Conservation (phyloP, 2,888 invertebrate species). For the Rhopalosiphum nymphaeae region DNA sequence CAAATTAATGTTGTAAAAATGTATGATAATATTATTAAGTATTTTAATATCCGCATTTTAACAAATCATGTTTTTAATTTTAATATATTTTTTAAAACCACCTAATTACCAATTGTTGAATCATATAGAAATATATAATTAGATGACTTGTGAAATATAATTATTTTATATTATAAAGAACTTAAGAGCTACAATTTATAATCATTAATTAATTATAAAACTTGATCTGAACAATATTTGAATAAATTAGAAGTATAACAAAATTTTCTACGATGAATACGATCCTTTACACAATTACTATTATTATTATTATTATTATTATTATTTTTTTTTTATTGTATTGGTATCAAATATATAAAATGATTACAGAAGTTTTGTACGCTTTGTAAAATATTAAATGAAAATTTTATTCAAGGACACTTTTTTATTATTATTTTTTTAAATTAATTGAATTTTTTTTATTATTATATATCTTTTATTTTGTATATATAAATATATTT, state of each 20-base stretch:
- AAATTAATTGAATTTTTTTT: constrained; percentile 26
- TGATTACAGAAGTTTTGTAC: constrained; percentile 14
- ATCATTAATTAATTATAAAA: background rate
- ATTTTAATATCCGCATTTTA: background rate
- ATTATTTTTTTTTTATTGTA: constrained; percentile 10
- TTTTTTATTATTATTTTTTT: constrained; percentile 26
- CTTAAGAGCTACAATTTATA: background rate
- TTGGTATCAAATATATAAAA: constrained; percentile 15
- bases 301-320: constrained; percentile 3
- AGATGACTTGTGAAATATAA: background rate
- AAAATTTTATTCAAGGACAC: constrained; percentile 42
- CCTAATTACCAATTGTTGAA: background rate
- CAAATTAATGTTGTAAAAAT: background rate
- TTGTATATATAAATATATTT: background rate
- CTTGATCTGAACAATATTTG: background rate
- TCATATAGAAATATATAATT: background rate
- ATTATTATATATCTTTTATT: constrained; percentile 17
- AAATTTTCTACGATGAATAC: constrained; percentile 6
- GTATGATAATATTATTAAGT: background rate
- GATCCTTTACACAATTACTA: background rate
- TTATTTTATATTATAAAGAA: background rate
- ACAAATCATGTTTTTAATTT: background rate
- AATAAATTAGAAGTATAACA: constrained; percentile 6
- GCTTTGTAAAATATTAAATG: constrained; percentile 35
- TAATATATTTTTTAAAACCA: background rate